phyloP scores from a whole-genome alignment of 2,888 invertebrate species.

The Helleia helle region DNA sequence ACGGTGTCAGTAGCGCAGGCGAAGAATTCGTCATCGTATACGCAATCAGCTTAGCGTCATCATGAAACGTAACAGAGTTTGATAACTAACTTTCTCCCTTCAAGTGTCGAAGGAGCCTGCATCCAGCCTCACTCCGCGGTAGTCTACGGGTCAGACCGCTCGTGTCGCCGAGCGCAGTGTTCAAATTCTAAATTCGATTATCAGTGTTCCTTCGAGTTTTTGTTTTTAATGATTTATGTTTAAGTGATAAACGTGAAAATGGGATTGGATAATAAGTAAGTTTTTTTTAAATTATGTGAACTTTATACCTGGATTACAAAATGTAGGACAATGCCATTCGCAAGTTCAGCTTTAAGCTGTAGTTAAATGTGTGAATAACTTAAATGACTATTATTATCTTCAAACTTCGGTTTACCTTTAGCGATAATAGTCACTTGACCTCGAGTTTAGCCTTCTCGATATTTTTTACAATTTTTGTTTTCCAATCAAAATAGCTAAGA shows the following conservation, averaged over 20 bases:
- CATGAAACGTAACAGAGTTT: constrained; percentile 67
- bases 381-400: constrained; percentile 8
- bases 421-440: constrained; percentile 1
- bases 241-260: constrained; percentile 48
- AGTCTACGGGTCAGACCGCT: constrained; percentile 47
- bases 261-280: constrained; percentile 58
- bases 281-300: constrained; percentile 18
- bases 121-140: constrained; percentile 50
- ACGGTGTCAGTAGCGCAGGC: constrained; percentile 65
- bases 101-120: constrained; percentile 19
- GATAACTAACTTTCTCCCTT: constrained; percentile 70
- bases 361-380: constrained; percentile 5
- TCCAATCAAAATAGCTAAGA: not conserved
- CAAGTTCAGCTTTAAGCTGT: constrained; percentile 22
- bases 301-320: constrained; percentile 19
- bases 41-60: constrained; percentile 68
- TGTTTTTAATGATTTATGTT: constrained; percentile 25
- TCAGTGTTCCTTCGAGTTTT: constrained; percentile 32
- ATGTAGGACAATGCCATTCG: constrained; percentile 54
- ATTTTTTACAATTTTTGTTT: not conserved
- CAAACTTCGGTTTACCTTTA: not conserved
- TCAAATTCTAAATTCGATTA: constrained; percentile 30
- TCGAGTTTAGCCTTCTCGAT: not conserved
- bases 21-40: constrained; percentile 65
- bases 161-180: constrained; percentile 41